Base-by-base conservation (phyloP, 2,888 invertebrate species). In the Diplazon laetatorius region DNA sequence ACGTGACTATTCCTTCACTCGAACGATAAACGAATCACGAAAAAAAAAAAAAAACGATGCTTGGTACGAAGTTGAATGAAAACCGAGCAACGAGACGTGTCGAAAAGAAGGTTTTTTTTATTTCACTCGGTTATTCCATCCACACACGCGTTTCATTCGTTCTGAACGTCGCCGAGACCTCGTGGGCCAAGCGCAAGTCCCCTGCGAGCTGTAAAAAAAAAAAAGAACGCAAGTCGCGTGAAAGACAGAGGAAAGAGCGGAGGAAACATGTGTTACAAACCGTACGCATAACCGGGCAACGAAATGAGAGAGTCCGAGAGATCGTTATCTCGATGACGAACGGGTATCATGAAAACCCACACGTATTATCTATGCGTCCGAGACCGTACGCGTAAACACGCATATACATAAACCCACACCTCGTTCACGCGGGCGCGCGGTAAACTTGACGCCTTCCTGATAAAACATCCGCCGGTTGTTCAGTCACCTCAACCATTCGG, bases 261-360 rank as follows among this genome's bases (percentile, higher is more conserved):
- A 30, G 35, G 55, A 55, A 30, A 55, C 55, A 30, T 55, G 30
- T 25, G 55, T 55, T 30, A 55, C 10, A 30, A 30, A 14, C 6
- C 35, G 9, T 55, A 30, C 10, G 37, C 14, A 18, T 3, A 18
- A 9, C 63, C 18, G 42, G 57, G 65, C 63, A 76, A 62, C 62
- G 66, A 65, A 78, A 76, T 62, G 79, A 81, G 78, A 81, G 77
- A 84, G 78, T 70, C 60, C 66, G 55, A 70, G 68, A 68, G 82
- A 83, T 83, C 75, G 66, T 70, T 78, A 83, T 83, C 83, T 76
- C 42, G 75, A 83, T 80, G 82, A 83, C 68, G 55, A 75, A 82
- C 82, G 71, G 75, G 81, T 80, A 80, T 81, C 72, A 82, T 80
- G 74, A 76, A 78, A 78, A 76, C 76, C 55, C 44, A 42, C 12